phyloP scores from a whole-genome alignment of 2,113 vertebrate genomes.

The Hemibagrus wyckioides region DNA sequence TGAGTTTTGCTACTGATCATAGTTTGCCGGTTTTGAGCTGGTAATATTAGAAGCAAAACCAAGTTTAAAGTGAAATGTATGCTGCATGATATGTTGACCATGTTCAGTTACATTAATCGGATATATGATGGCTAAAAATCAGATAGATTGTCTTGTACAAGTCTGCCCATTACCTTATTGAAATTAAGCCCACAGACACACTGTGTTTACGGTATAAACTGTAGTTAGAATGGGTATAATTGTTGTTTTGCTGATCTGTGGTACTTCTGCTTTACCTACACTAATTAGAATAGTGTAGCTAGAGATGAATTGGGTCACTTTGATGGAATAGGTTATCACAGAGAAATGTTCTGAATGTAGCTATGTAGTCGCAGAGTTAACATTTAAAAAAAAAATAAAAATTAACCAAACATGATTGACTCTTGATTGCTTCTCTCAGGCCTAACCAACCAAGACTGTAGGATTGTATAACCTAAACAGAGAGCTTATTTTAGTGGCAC shows the following conservation, averaged over 20 bases:
- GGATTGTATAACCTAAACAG: not conserved
- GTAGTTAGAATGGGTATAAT: slow-evolving; percentile 60
- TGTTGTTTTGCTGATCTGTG: slow-evolving; percentile 50
- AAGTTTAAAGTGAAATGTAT: slow-evolving; percentile 25
- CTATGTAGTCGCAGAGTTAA: slow-evolving; percentile 15
- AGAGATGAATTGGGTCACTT: not conserved
- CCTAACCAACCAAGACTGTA: not conserved
- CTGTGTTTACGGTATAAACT: slow-evolving; percentile 65
- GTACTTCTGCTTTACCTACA: slow-evolving; percentile 20
- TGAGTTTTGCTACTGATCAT: slow-evolving; percentile 2
- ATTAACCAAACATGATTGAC: not conserved
- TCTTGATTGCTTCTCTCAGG: not conserved
- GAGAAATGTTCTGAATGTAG: slow-evolving; percentile 27
- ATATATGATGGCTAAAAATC: slow-evolving; percentile 3
- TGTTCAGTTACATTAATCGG: slow-evolving; percentile 22
- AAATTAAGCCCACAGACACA: slow-evolving; percentile 62
- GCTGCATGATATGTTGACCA: slow-evolving; percentile 38
- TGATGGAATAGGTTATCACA: not conserved
- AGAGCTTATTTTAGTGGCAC: not conserved
- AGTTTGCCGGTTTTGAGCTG: not conserved
- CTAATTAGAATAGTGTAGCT: slow-evolving; percentile 12
- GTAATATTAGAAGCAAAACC: slow-evolving; percentile 6
- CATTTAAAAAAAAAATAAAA: slow-evolving; percentile 20
- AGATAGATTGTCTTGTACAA: slow-evolving; percentile 17
- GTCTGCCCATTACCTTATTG: slow-evolving; percentile 22